Base-by-base conservation (phyloP, 2,113 vertebrate species). In the Zosterops hypoxanthus region DNA sequence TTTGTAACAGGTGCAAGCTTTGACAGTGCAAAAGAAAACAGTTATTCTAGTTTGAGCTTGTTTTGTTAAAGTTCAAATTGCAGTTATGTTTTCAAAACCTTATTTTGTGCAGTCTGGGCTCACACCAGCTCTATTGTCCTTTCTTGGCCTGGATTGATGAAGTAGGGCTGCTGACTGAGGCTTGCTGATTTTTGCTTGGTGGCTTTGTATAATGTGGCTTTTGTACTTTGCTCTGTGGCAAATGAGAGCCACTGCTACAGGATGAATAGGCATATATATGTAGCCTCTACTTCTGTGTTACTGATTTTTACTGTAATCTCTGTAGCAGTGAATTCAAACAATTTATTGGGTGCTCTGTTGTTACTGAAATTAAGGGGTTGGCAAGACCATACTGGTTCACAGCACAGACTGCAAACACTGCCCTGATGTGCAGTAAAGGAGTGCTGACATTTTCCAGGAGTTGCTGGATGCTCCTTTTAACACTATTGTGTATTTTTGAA, bases 101-200 rank as follows among this genome's bases (percentile, higher is more conserved):
- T 28, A 12, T 50, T 50, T 87, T 57, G 60, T 55, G 16, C 24
- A 75, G 12, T 22, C 28, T 42, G 49, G 25, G 11, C 8, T 78
- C 2, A 0, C 16, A 41, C 6, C 21, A 46, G 21, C 39, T 64
- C 15, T 46, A 0, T 69, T 57, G 46, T 44, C 9, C 34, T 46
- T 86, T 61, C 41, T 44, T 49, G 36, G 29, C 44, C 29, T 5
- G 8, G 26, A 21, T 11, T 50, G 23, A 25, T 61, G n/a, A 12
- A 55, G 14, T 25, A 36, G 34, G 44, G 49, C 24, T 87, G 60
- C 63, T 70, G 59, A 36, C 17, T 65, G 20, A 65, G 31, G 24
- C 31, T 61, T 70, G 34, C 29, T 52, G 39, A 4, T 71, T 83
- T 88, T 78, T 61, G 13, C 4, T 2, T n/a, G 61, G 44, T 65